Evolutionary conservation across 2,113 vertebrate species (phyloP), one percentile per base, ranked within the genome.

Genomic region (Tychaedon coryphoeus): DNA sequence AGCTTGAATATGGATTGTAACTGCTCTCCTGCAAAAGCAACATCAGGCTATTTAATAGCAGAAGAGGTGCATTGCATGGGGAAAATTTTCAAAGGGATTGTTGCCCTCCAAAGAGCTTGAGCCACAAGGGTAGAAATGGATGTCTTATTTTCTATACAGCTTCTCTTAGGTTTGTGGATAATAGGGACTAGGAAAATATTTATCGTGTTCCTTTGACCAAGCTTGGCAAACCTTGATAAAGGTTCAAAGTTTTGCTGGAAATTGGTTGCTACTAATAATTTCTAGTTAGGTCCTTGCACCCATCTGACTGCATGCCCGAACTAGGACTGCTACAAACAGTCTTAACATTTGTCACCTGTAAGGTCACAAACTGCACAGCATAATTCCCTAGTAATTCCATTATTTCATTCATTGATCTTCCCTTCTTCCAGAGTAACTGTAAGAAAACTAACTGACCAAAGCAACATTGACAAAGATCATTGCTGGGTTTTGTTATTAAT

Each of bases 291-390:
- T 76, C 48, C 34, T 83, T 64, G 71, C 60, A 83, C 16, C 34
- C 24, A 45, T 40, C 17, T 72, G 19, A 36, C 38, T n/a, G 19
- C 10, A 23, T 47, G 54, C 13, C 65, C 0, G 0, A 50, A 36
- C 18, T 12, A 31, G 14, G 48, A 54, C 34, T 45, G 24, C 9
- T 9, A 15, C 28, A 58, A 71, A 38, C 6, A 42, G 24, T 48
- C 24, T 54, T 53, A 47, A 51, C 4, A 22, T 45, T 57, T 81
- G n/a, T 36, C 70, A 77, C 23, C 19, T 71, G 12, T 62, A 71
- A 54, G 33, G 36, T n/a, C 75, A 88, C 61, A 58, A 78, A 66
- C 22, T 45, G 7, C 25, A 45, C 8, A 31, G 28, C 6, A 53
- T n/a, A 77, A 70, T 50, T 79, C 31, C 65, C 54, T 34, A 66